Evolutionary conservation across 2,113 vertebrate species (phyloP).

Genomic region (Channa maculata): DNA sequence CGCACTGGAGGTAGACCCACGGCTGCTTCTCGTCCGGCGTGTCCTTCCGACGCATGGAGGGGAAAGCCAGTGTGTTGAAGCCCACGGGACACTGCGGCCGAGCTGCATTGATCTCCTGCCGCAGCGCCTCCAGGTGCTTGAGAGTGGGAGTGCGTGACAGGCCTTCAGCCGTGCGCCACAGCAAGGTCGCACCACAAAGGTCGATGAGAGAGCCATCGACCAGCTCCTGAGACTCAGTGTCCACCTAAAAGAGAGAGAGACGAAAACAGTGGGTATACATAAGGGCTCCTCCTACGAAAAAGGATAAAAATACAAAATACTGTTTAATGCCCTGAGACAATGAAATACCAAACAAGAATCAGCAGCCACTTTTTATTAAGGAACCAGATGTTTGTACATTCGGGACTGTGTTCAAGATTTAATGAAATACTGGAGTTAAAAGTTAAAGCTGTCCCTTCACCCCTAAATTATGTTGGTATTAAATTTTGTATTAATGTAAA

Average conservation of each 20-base stretch:
- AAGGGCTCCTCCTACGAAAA: not conserved
- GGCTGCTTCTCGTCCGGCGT: slow-evolving; percentile 98
- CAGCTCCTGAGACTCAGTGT: slow-evolving; percentile 94
- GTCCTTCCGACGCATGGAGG: slow-evolving; percentile 98
- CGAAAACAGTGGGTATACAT: not conserved
- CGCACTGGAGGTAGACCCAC: slow-evolving; percentile 97
- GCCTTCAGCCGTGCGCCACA: slow-evolving; percentile 98
- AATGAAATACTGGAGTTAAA: too few relatives aligned
- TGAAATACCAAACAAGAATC: too few relatives aligned
- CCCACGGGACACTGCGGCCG: slow-evolving; percentile 97
- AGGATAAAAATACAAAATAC: too few relatives aligned
- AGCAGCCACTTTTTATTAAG: too few relatives aligned
- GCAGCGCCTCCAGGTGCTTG: slow-evolving; percentile 96
- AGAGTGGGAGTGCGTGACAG: slow-evolving; percentile 94
- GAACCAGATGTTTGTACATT: too few relatives aligned
- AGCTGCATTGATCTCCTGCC: slow-evolving; percentile 97
- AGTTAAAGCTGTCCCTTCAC: too few relatives aligned
- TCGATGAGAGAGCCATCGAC: slow-evolving; percentile 97
- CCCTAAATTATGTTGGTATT: too few relatives aligned
- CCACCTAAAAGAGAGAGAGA: slow-evolving; percentile 84
- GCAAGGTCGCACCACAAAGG: slow-evolving; percentile 94
- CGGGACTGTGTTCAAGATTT: too few relatives aligned
- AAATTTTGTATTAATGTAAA: too few relatives aligned
- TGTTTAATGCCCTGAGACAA: too few relatives aligned
- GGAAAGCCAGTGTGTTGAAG: slow-evolving; percentile 98